phyloP scores from a whole-genome alignment of 2,888 invertebrate species.

The Lasioglossum figueresi region DNA sequence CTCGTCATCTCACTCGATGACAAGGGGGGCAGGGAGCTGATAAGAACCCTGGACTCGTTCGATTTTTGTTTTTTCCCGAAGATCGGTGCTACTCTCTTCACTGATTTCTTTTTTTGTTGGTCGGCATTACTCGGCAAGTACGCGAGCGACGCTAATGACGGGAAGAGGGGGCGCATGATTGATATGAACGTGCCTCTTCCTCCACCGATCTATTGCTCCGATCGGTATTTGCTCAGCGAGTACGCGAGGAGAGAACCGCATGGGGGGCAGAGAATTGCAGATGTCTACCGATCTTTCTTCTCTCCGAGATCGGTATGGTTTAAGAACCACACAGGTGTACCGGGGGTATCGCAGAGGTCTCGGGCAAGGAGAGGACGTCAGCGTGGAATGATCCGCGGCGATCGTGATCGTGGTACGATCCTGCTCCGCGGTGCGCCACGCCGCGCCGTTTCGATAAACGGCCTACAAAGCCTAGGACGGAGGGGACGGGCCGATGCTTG shows the following conservation, averaged over 20 bases:
- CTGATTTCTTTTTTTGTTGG: neutral
- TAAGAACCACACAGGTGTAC: neutral
- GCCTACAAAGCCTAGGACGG: constrained; percentile 53
- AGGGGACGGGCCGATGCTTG: constrained; percentile 64
- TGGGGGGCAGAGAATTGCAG: neutral
- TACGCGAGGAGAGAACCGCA: neutral
- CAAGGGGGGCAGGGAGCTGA: neutral
- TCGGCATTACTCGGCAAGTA: neutral
- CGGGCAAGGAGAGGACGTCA: neutral
- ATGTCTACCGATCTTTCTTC: neutral
- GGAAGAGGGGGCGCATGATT: no score
- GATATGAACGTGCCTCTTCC: neutral
- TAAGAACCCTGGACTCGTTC: neutral
- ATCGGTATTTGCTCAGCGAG: neutral
- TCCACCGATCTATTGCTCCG: neutral
- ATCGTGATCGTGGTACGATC: constrained; percentile 45
- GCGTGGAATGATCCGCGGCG: constrained; percentile 21
- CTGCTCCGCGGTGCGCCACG: constrained; percentile 34
- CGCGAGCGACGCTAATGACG: no score
- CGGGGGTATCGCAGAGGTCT: neutral
- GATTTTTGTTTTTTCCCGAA: neutral
- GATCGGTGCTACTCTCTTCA: neutral
- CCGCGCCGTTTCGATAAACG: constrained; percentile 67
- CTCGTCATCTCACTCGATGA: neutral
- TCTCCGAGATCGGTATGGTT: neutral